Base-by-base conservation (phyloP, 1,140 invertebrate species). In the Paracyclopina nana region DNA sequence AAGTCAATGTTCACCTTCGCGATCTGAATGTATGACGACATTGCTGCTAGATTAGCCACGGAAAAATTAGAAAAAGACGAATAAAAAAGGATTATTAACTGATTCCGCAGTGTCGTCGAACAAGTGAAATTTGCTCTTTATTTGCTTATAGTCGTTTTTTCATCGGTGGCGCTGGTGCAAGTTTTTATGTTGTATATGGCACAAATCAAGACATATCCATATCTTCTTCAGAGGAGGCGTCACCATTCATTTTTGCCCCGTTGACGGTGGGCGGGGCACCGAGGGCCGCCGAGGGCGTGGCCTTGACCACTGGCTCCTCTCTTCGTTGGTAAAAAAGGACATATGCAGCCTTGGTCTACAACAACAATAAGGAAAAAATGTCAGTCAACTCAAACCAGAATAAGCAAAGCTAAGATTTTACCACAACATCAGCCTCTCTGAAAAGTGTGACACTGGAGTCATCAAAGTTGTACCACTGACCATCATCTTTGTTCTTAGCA, bases 391-490 rank as follows among this genome's bases (percentile, higher is more conserved):
- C 43, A 27, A 45, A 3, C 5, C 3, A 8, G 43, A 45, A 14
- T 31, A 44, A 20, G 14, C 4, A 3, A 8, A 48, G 16, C 25
- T 28, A 38, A 40, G 22, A 40, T 58, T 56, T 60, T 50, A 60
- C 59, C 38, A 62, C 57, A 50, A 62, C 55, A 49, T 52, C 46
- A 12, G 65, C 59, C 57, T 63, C 53, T 59, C 59, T 63, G 0
- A 68, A 61, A 45, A 61, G 57, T 25, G 57, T 57, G 4, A 72
- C 71, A 25, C 58, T 57, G 5, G 63, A 62, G 58, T 72, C 70
- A 57, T 72, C 70, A 54, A 58, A 73, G n/a, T 62, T 58, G 55
- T 70, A 69, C 71, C 71, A 73, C 46, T 60, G 57, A n/a, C 60
- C 60, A 57, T 70, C 65, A 9, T 67, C 56, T 12, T 68, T 66